These are phyloP conservation scores for Ericerus pela DNA, from an alignment of 1,140 invertebrate genomes.

Conservation along the genomic window DNA sequence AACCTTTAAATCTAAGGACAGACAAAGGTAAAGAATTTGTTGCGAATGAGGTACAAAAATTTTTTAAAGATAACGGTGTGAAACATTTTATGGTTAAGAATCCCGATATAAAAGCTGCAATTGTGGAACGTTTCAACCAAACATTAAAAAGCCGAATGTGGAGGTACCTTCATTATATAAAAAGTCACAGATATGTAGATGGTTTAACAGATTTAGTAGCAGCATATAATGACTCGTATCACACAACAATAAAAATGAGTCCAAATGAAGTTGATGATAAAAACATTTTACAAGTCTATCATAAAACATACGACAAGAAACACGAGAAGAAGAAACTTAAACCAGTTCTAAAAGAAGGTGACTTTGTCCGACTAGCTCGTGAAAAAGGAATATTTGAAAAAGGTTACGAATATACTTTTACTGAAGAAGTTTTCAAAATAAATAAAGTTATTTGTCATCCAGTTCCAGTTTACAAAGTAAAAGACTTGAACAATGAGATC, in stretches of 20 bases:
- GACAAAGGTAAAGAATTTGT: conserved; percentile 26
- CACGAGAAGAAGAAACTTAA: conserved; percentile 10
- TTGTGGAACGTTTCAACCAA: conserved; percentile 33
- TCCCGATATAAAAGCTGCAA: conserved; percentile 30
- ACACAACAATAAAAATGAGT: conserved; percentile 23
- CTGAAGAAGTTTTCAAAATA: conserved; percentile 29
- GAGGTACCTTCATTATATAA: conserved; percentile 30
- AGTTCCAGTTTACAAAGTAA: conserved; percentile 25
- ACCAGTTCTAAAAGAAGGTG: conserved; percentile 16
- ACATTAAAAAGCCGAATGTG: conserved; percentile 32
- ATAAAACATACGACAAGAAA: background rate
- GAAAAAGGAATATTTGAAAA: conserved; percentile 22
- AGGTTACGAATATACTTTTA: conserved; percentile 27
- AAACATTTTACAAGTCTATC: background rate
- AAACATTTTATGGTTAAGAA: conserved; percentile 30
- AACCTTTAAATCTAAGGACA: background rate
- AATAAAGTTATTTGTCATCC: conserved; percentile 21
- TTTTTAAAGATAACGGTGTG: conserved; percentile 24
- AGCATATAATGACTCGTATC: conserved; percentile 28
- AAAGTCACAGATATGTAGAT: conserved; percentile 19
- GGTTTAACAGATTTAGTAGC: conserved; percentile 10
- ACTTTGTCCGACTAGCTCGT: conserved; percentile 25
- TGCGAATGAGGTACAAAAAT: conserved; percentile 20
- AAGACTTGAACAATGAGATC: conserved; percentile 25
- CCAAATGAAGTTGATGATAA: background rate